Evolutionary conservation across 2,888 invertebrate species (phyloP).

Genomic region (Orchestes rusci): DNA sequence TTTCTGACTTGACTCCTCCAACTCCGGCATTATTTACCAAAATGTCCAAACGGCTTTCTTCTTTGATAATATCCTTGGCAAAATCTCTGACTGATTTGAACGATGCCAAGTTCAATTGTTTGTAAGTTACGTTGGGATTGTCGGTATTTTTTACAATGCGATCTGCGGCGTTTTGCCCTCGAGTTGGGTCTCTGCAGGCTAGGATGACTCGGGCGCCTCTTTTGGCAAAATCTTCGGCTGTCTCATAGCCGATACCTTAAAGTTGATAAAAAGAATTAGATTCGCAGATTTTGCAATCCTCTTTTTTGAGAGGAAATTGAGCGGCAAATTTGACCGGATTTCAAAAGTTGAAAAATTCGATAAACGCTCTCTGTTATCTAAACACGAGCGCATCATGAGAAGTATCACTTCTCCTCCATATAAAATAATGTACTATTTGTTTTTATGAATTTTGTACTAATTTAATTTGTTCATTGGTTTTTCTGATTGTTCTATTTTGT

Average conservation of each 20-base stretch:
- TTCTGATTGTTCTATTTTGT: too few species aligned
- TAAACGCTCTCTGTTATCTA: too few species aligned
- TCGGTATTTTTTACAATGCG: constrained; percentile 36
- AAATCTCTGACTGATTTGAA: constrained; percentile 52
- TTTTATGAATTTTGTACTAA: too few species aligned
- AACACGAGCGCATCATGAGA: too few species aligned
- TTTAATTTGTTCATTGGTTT: too few species aligned
- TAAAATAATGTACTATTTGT: too few species aligned
- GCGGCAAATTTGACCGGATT: too few species aligned
- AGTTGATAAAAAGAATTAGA: too few species aligned
- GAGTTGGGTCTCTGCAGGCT: constrained; percentile 44
- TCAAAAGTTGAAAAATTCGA: too few species aligned
- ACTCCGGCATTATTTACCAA: constrained; percentile 60
- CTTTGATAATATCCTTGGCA: constrained; percentile 49
- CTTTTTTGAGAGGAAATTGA: too few species aligned
- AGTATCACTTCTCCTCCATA: too few species aligned
- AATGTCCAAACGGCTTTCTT: constrained; percentile 50
- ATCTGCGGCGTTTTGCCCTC: constrained; percentile 30
- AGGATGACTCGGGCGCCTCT: constrained; percentile 49
- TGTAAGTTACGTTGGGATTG: constrained; percentile 54
- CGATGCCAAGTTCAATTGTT: constrained; percentile 48
- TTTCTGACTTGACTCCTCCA: constrained; percentile 35
- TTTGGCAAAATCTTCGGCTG: constrained; percentile 43
- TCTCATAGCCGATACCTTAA: constrained; percentile 44
- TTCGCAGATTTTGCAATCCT: too few species aligned